Evolutionary conservation across 2,113 vertebrate species (phyloP).

Genomic region (Cavia porcellus): DNA sequence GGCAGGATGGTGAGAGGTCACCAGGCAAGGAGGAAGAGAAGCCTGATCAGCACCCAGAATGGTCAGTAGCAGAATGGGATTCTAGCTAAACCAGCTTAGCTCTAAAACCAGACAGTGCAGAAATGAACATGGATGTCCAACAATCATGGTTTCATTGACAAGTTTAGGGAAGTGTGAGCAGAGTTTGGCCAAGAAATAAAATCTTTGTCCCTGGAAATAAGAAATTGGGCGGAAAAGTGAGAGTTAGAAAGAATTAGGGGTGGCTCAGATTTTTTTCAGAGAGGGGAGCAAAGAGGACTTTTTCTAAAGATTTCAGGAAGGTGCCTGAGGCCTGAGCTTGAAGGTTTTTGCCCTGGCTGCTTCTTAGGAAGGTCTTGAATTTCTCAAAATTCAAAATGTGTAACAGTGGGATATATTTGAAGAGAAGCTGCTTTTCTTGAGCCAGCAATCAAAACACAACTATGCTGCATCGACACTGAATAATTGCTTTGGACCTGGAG

Average conservation of each 20-base stretch:
- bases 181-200: background rate
- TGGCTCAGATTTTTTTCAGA: background rate
- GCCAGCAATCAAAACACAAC: background rate
- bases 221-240: background rate
- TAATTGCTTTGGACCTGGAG: background rate
- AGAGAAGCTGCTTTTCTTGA: background rate
- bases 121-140: background rate
- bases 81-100: background rate
- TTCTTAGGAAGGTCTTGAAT: background rate
- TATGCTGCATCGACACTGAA: too few species aligned
- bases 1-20: background rate
- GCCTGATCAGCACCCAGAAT: background rate
- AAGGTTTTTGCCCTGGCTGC: background rate
- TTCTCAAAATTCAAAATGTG: background rate
- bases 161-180: background rate
- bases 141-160: background rate
- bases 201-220: background rate
- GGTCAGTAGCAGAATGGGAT: background rate
- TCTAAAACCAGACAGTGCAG: background rate
- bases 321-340: background rate
- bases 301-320: background rate
- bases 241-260: fast-evolving
- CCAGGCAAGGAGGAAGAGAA: background rate
- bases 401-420: background rate
- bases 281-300: background rate